Base-by-base conservation (phyloP, 64 coral and sea anemone species). In the Pocillopora damicornis region DNA sequence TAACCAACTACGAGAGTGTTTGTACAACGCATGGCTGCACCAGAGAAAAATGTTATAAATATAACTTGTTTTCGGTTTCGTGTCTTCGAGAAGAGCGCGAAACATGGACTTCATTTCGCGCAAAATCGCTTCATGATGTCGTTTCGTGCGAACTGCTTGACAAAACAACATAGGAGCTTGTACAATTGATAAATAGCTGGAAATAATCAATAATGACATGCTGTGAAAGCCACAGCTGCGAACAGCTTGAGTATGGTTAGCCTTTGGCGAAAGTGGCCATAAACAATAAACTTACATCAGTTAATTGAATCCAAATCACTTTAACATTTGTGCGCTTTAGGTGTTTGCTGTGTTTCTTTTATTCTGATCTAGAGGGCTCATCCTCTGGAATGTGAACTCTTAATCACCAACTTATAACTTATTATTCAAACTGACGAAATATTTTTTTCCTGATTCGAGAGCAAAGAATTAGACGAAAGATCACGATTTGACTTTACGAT, bases 31-130 rank as follows among this genome's bases (percentile, higher is more conserved):
- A 51, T 77, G 75, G 38, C 1, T 45, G 75, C 75, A 15, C 38
- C 5, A 51, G 9, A 58, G 17, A 22, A 17, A 51, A 60, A 20
- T 60, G 37, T 56, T 57, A 15, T 14, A 60, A 14, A 79, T 61
- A 59, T 20, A 79, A 60, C n/a, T 56, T 79, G 77, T 79, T 79
- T 60, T 60, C 56, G 12, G 77, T 30, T 79, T 60, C 25, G 18
- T 71, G 67, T 23, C 25, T 11, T 23, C 67, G 22, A 71, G 5
- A 20, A 9, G 25, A 71, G 22, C 20, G 67, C 20, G 42, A 51
- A 63, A 63, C 16, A 71, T 26, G 25, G 11, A 20, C 5, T 23
- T 71, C 22, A 20, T 11, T 71, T 23, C 20, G 67, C 67, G 67
- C 5, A 71, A 23, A 71, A 23, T 8, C 67, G 11, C 67, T 11